Base-by-base conservation (phyloP, 2,797 vertebrate species). In the Myotis pilosus region DNA sequence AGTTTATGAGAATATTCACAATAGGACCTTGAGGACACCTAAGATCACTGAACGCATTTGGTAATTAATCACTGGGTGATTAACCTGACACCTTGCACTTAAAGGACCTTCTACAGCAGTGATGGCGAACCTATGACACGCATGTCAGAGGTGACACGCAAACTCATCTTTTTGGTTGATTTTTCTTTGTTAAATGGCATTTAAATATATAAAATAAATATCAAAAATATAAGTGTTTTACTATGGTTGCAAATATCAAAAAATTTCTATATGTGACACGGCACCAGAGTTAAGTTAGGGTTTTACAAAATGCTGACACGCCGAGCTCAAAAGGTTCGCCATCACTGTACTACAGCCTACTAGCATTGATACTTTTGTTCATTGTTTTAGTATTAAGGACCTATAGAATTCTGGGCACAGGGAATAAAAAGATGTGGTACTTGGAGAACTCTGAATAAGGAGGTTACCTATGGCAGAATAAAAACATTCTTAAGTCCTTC, bases 401-500 rank as follows among this genome's bases (percentile, higher is more conserved):
- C 89, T 91, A 78, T 41, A 91, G 78, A 94, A 38, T 79, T 81
- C 23, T 84, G 81, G 69, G 8, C 66, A 49, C 33, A 19, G 75
- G 72, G 19, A 92, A 28, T 80, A 94, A 93, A 90, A 92, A 95
- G 75, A 89, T 36, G 15, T 47, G 95, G 55, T 71, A 66, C 82
- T 92, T 87, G 53, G 36, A 55, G 76, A 84, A 55, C 51, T 86
- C 62, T 30, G 36, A 88, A 95, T 86, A 86, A 91, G 66, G 88
- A 96, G 72, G 36, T 82, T 81, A 82, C 91, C 41, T 38, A 71
- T 66, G 44, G 84, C 68, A 89, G 72, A 95, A 95, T 96, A 89
- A 96, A 95, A 95, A 91, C 87, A 92, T 89, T 87, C 88, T 93
- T 92, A 95, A 96, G 87, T 85, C 72, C 68, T 88, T 94, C 94